phyloP scores from a whole-genome alignment of 2,797 vertebrate species.

The Gila robusta region DNA sequence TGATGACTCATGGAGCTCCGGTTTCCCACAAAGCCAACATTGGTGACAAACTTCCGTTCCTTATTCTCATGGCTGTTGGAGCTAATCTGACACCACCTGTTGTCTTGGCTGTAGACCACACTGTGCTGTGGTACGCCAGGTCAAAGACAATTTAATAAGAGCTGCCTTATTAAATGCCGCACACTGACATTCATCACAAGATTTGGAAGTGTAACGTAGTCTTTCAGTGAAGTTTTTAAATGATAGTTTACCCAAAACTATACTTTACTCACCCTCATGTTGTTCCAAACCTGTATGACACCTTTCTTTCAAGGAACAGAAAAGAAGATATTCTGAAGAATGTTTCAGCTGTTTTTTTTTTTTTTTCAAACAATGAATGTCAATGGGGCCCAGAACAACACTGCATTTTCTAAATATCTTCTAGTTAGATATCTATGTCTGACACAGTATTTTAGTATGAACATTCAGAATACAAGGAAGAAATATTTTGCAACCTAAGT shows the following conservation, averaged over 20 bases:
- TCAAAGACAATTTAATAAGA: constrained; percentile 64
- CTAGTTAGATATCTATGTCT: neutral
- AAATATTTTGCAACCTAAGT: neutral
- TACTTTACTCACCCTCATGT: neutral
- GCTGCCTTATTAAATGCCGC: neutral
- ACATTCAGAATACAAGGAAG: neutral
- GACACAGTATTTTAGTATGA: neutral
- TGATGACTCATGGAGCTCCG: constrained; percentile 63
- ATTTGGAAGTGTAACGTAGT: neutral
- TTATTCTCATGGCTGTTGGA: constrained; percentile 66
- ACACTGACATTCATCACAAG: neutral
- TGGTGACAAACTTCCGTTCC: constrained; percentile 51
- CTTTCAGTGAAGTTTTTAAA: constrained; percentile 18
- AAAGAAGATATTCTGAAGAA: neutral
- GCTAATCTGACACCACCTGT: constrained; percentile 78
- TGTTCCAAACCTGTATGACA: no score
- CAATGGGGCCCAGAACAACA: neutral
- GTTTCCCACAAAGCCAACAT: constrained; percentile 62
- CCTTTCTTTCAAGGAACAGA: neutral
- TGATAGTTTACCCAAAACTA: neutral
- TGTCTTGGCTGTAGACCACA: constrained; percentile 68
- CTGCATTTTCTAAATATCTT: neutral
- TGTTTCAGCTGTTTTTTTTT: neutral
- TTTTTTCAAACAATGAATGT: neutral
- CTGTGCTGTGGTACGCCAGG: constrained; percentile 66